Conservation (phyloP, 2,797 vertebrate genomes). For the Mallotus villosus region DNA sequence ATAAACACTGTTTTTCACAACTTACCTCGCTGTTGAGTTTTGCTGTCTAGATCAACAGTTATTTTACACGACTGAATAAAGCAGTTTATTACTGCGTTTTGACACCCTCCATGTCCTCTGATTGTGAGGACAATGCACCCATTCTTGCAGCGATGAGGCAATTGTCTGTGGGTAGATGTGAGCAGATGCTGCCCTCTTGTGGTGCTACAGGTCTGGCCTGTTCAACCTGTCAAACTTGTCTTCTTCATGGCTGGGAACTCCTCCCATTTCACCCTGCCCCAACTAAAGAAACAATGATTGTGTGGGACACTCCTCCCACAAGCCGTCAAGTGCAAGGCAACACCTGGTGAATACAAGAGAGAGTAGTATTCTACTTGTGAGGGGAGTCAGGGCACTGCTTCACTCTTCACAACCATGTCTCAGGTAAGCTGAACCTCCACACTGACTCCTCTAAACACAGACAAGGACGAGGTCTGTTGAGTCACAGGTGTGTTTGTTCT, state of each 20-base stretch:
- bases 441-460: neutral
- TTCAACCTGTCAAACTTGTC: neutral
- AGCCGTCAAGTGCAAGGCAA: neutral
- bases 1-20: conserved; percentile 1
- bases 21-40: neutral
- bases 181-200: conserved; percentile 4
- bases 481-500: no score
- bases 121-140: no score
- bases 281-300: neutral
- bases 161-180: neutral
- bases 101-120: no score
- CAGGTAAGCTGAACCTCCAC: neutral
- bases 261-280: neutral
- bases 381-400: neutral
- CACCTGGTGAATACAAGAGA: neutral
- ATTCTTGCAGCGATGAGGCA: no score
- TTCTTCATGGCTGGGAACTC: neutral
- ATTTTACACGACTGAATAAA: no score
- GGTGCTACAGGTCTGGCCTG: neutral
- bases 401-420: conserved; percentile 1
- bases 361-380: neutral
- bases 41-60: no score
- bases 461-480: no score
- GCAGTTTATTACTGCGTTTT: no score
- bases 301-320: neutral